These are phyloP conservation scores for Homarus gammarus DNA, from an alignment of 2,888 invertebrate genomes.

Conservation along the genomic window DNA sequence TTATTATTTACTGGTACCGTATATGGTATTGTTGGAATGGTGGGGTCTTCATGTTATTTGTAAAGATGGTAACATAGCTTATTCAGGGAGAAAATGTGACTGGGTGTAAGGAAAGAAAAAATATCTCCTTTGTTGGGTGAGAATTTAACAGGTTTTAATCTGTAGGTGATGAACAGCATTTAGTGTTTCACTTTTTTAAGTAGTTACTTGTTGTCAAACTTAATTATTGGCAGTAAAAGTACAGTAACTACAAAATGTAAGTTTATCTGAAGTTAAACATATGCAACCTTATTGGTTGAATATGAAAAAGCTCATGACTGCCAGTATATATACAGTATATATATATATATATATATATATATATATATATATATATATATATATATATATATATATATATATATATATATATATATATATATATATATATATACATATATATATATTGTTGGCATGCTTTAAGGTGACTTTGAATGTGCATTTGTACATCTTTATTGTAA, in stretches of 20 bases:
- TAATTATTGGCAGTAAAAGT: background rate
- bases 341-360: no score
- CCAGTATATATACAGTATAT: background rate
- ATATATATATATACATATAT: no score
- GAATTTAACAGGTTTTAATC: no score
- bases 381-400: background rate
- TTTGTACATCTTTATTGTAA: background rate
- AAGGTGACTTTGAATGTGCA: background rate
- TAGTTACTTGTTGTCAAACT: background rate
- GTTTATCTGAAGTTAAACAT: background rate
- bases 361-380: background rate
- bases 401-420: no score
- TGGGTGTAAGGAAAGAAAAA: no score
- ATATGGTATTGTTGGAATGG: no score
- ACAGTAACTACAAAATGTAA: background rate
- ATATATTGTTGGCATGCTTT: slow-evolving; percentile 1
- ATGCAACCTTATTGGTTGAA: background rate
- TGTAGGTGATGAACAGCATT: no score
- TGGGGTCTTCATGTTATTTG: no score
- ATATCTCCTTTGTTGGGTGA: no score
- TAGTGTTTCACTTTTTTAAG: no score
- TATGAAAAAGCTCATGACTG: background rate
- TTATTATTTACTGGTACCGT: background rate
- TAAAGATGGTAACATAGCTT: no score
- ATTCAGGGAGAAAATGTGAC: no score